Evolutionary conservation across 2,113 vertebrate genomes (phyloP).

Genomic region (Kryptolebias marmoratus): DNA sequence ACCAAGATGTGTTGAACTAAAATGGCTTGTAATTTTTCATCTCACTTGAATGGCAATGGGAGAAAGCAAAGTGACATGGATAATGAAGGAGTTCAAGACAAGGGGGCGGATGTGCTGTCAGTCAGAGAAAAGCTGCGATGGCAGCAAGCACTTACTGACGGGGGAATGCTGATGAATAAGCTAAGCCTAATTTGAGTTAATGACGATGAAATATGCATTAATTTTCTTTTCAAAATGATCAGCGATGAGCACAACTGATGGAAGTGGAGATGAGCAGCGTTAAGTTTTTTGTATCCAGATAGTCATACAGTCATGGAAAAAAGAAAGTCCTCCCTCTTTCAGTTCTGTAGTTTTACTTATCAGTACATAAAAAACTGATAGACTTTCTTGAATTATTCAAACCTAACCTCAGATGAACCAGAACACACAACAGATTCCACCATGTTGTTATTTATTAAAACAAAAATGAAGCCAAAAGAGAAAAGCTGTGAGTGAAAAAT

Average conservation of each 20-base stretch:
- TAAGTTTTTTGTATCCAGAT: constrained; percentile 1
- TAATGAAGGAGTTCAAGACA: constrained; percentile 37
- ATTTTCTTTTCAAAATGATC: constrained; percentile 50
- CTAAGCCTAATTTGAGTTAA: constrained; percentile 60
- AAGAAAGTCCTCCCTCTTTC: no score
- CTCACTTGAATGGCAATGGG: constrained; percentile 16
- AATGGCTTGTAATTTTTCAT: constrained; percentile 40
- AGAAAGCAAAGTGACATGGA: constrained; percentile 26
- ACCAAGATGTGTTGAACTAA: constrained; percentile 21
- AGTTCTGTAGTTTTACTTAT: no score
- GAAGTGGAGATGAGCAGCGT: constrained; percentile 38
- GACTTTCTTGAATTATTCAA: no score
- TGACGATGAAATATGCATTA: constrained; percentile 63
- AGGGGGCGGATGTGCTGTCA: constrained; percentile 28
- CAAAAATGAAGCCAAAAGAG: no score
- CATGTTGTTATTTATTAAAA: no score
- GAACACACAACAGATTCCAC: no score
- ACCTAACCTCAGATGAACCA: no score
- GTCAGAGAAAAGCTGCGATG: constrained; percentile 8
- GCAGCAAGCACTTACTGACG: constrained; percentile 44
- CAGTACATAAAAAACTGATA: no score
- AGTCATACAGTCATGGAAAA: not conserved
- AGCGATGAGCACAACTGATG: constrained; percentile 35
- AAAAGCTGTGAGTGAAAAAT: no score
- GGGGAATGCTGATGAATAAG: constrained; percentile 55